Conservation (phyloP, 2,888 invertebrate species). For the Eupithecia inturbata region DNA sequence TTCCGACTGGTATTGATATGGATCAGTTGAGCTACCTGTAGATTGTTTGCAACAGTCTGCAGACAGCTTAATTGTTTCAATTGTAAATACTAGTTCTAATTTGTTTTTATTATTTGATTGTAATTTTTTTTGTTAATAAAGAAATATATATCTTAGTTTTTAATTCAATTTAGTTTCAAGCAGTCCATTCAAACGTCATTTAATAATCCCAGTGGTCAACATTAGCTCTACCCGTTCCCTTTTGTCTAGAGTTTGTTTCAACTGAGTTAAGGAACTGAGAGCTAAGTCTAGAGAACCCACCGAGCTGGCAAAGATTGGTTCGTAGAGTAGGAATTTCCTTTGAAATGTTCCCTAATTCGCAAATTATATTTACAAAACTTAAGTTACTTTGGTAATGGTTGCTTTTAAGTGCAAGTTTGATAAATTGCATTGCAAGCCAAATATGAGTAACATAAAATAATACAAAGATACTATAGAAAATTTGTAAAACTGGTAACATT, state of each 20-base stretch:
- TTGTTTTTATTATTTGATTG: too few relatives aligned
- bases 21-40: too few relatives aligned
- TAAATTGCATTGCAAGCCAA: neutral
- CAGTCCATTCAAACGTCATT: neutral
- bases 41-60: too few relatives aligned
- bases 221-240: constrained; percentile 4
- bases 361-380: neutral
- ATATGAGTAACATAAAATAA: neutral
- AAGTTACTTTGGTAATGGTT: neutral
- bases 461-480: neutral
- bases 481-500: too few relatives aligned
- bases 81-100: too few relatives aligned
- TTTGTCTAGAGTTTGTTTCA: neutral
- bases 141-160: neutral
- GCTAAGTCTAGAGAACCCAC: neutral
- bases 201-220: constrained; percentile 3
- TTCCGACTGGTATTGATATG: too few relatives aligned
- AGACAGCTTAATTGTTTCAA: too few relatives aligned
- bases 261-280: neutral
- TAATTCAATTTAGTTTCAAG: neutral
- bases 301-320: neutral
- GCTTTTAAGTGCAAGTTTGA: neutral
- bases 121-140: too few relatives aligned
- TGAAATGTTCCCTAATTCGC: neutral
- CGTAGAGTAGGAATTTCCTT: neutral